Evolutionary conservation across 2,888 invertebrate species (phyloP).

Genomic region (Quadroppia sp.): DNA sequence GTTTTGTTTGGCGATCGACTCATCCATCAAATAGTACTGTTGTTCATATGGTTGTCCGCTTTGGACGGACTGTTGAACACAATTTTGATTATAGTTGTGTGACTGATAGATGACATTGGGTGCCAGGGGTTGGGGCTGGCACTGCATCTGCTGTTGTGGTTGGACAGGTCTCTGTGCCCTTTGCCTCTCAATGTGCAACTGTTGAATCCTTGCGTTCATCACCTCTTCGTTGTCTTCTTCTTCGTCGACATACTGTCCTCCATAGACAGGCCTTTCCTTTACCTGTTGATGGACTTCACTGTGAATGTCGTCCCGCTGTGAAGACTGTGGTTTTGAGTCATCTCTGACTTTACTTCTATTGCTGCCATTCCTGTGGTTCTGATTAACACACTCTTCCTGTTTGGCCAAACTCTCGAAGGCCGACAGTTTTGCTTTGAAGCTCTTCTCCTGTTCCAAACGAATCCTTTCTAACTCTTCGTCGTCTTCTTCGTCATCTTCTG

Average conservation of each 20-base stretch:
- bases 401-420: constrained; percentile 44
- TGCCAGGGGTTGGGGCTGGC: constrained; percentile 3
- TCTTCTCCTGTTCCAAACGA: constrained; percentile 37
- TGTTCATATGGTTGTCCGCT: constrained; percentile 57
- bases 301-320: constrained; percentile 9
- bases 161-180: not conserved
- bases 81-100: constrained; percentile 23
- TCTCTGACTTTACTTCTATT: constrained; percentile 4
- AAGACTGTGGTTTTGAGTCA: not conserved
- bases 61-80: not conserved
- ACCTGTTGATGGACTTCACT: constrained; percentile 56
- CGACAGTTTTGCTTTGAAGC: constrained; percentile 43
- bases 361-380: not conserved
- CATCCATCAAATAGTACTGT: constrained; percentile 64
- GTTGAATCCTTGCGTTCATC: constrained; percentile 30
- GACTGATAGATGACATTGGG: constrained; percentile 23
- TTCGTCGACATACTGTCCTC: constrained; percentile 1
- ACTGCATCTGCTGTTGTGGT: not conserved
- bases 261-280: not conserved
- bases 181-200: constrained; percentile 21
- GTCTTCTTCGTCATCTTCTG: constrained; percentile 41
- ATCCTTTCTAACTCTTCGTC: constrained; percentile 32
- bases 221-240: constrained; percentile 18
- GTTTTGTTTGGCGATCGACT: constrained; percentile 35
- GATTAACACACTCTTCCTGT: constrained; percentile 35